phyloP scores from a whole-genome alignment of 2,797 vertebrate genomes.

The Orientallactaga sibirica region DNA sequence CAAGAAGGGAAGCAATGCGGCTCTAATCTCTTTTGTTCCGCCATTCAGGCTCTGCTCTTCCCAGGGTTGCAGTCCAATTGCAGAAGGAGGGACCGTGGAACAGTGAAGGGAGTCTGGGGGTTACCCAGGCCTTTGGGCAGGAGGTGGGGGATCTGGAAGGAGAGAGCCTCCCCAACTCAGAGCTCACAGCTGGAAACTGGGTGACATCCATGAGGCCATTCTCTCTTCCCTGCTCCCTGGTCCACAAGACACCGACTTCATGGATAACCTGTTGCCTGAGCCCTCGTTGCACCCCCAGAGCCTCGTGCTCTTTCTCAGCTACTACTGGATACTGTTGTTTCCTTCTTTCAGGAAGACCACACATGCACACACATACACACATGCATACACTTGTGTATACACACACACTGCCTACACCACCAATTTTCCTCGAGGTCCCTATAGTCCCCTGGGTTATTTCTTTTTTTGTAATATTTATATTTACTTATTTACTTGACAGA shows the following conservation, averaged over 20 bases:
- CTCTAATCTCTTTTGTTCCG: constrained; percentile 78
- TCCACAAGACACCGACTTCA: neutral
- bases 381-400: too few relatives aligned
- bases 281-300: neutral
- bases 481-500: too few relatives aligned
- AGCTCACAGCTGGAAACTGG: constrained; percentile 44
- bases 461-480: too few relatives aligned
- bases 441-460: neutral
- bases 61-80: constrained; percentile 29
- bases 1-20: constrained; percentile 69
- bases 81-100: neutral
- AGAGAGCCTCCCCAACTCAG: neutral
- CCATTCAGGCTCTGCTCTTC: constrained; percentile 74
- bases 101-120: neutral
- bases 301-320: too few relatives aligned
- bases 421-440: neutral
- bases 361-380: neutral
- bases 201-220: neutral
- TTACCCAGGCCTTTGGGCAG: neutral
- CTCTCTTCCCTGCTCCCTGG: neutral
- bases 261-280: neutral
- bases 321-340: neutral
- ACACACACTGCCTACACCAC: neutral
- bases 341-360: neutral
- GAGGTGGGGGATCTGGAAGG: neutral